A percentile compares a stretch with the other conserved stretches of the same genome.
These are phyloP conservation scores for Synergus laeviventris DNA, from an alignment of 2,888 invertebrate species.

Conservation along the genomic window DNA sequence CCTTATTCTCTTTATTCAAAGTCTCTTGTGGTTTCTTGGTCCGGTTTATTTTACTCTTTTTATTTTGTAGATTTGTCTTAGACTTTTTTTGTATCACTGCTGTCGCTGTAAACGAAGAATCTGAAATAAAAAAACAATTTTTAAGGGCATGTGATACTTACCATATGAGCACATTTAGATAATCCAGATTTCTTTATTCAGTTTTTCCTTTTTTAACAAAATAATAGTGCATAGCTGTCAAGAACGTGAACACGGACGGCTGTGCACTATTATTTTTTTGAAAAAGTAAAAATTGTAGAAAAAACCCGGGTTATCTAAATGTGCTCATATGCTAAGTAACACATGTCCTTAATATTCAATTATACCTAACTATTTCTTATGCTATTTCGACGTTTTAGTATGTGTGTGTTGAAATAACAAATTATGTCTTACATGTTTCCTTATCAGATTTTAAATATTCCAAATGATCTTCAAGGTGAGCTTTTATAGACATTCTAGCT, in stretches of 20 bases:
- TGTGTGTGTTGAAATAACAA: background rate
- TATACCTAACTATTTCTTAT: too few species aligned
- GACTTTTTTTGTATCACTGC: constrained; percentile 62
- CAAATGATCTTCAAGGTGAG: constrained; percentile 77
- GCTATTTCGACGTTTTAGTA: background rate
- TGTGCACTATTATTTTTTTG: too few species aligned
- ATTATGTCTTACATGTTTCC: constrained; percentile 64
- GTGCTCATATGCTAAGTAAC: too few species aligned
- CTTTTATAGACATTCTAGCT: constrained; percentile 77
- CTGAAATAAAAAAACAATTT: constrained; percentile 55
- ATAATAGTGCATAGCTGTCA: too few species aligned
- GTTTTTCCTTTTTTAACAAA: too few species aligned
- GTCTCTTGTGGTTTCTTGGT: constrained; percentile 67
- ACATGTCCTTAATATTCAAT: constrained; percentile 6
- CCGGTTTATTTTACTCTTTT: constrained; percentile 63
- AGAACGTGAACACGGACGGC: too few species aligned
- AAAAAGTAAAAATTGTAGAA: too few species aligned
- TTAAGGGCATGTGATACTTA: too few species aligned
- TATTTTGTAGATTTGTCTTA: constrained; percentile 62
- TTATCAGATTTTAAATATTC: constrained; percentile 68
- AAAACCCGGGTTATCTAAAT: too few species aligned
- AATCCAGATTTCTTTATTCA: too few species aligned
- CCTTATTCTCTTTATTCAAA: constrained; percentile 71
- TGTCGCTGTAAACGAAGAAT: constrained; percentile 62
- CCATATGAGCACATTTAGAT: too few species aligned